Evolutionary conservation across 1,140 invertebrate species (phyloP), one percentile per base, ranked within the genome.

Genomic region (Drosophila pseudoananassae): DNA sequence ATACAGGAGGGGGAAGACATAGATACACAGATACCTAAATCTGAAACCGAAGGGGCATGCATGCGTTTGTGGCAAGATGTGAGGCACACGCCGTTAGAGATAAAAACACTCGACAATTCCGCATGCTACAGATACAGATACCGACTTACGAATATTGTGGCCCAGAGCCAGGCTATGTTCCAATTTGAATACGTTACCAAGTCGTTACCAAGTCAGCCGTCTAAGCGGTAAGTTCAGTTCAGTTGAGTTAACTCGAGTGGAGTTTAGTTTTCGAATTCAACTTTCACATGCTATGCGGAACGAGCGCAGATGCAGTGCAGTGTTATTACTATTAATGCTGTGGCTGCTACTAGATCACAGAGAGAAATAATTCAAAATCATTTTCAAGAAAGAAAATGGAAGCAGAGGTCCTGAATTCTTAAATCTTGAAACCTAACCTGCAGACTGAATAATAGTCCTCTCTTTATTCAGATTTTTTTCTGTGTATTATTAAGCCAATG

Each of bases 201-300:
- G 15, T 46, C 43, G 43, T 17, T 43, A 87, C 55, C 29, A 57
- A 72, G 54, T 12, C 46, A 46, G 45, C 43, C 50, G 68, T 25
- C 52, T 33, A 53, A 58, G 47, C 63, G 23, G 46, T 29, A 58
- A 38, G 46, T 51, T 57, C 14, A 45, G 52, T 53, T 58, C 31
- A 55, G 49, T 40, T 49, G 20, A 55, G 53, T 31, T 31, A 46
- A 33, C 50, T 56, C 23, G 55, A 75, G 61, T 20, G 33, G 49
- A 53, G 55, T 15, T 51, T 45, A 47, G 50, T 43, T 54, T 49
- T 58, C 31, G 8, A 51, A 63, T 74, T 76, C 83, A 87, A 87
- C 83, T 87, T 87, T 87, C 83, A 87, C 83, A 87, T 82, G 40
- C 40, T 43, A 43, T 82, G 63, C 78, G 82, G 65, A 69, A 69